phyloP scores from a whole-genome alignment of 1,140 invertebrate species.

The Chrysomallon squamiferum region DNA sequence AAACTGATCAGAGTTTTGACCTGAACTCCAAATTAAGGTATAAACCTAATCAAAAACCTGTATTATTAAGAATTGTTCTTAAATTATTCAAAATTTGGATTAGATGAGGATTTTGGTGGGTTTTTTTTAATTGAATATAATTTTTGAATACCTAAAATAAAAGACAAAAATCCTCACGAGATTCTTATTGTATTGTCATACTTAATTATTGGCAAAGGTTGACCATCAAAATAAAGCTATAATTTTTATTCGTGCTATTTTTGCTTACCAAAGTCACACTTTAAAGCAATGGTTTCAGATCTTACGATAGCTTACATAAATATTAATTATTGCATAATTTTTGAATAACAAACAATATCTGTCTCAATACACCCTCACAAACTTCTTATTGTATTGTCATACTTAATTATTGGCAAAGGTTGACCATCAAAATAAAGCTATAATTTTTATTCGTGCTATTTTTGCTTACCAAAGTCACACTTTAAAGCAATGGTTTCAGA shows the following conservation, averaged over 20 bases:
- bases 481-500: no score
- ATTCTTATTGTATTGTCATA: not conserved
- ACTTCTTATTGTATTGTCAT: not conserved
- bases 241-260: no score
- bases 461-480: no score
- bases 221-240: not conserved
- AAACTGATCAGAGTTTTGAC: conserved; percentile 34
- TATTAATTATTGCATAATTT: no score
- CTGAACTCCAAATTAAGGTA: conserved; percentile 31
- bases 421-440: not conserved
- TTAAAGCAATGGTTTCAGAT: no score
- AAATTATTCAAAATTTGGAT: not conserved
- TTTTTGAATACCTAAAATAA: not conserved
- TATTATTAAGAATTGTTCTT: not conserved
- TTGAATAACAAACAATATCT: no score
- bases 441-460: no score
- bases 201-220: not conserved
- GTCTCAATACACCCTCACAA: no score
- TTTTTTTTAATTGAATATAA: not conserved
- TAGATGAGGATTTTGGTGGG: not conserved
- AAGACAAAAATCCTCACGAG: not conserved
- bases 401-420: not conserved
- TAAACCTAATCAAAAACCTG: not conserved
- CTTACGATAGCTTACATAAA: no score
- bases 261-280: no score